These are phyloP conservation scores for Artemia franciscana DNA, from an alignment of 1,140 invertebrate genomes.

Conservation along the genomic window DNA sequence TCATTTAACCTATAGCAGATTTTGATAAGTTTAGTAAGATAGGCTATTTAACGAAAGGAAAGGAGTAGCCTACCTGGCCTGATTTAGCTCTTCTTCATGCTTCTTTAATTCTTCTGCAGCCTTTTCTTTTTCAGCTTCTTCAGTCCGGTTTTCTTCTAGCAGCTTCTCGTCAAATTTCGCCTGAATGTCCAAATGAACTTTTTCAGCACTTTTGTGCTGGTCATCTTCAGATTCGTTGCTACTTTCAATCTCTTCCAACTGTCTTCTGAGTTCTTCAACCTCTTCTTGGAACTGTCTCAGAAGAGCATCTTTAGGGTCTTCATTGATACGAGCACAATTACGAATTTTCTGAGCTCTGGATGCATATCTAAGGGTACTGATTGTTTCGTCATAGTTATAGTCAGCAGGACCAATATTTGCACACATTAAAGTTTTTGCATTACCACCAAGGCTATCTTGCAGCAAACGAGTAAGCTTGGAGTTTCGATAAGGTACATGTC, in stretches of 20 bases:
- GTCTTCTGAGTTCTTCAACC: constrained; percentile 70
- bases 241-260: constrained; percentile 39
- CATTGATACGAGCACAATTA: constrained; percentile 86
- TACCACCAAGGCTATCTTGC: constrained; percentile 84
- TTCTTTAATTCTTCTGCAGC: constrained; percentile 23
- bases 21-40: too few relatives aligned
- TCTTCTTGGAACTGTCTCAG: constrained; percentile 87
- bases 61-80: constrained; percentile 23
- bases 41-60: too few relatives aligned
- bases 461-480: constrained; percentile 76
- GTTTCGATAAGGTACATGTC: constrained; percentile 82
- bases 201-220: constrained; percentile 11
- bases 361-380: constrained; percentile 88
- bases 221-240: constrained; percentile 11
- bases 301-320: constrained; percentile 91
- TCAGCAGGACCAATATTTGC: constrained; percentile 89
- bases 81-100: constrained; percentile 27
- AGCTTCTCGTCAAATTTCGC: constrained; percentile 20
- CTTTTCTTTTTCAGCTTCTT: constrained; percentile 43
- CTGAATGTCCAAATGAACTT: constrained; percentile 2
- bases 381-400: constrained; percentile 90
- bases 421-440: constrained; percentile 88
- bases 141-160: constrained; percentile 26
- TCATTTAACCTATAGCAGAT: too few relatives aligned
- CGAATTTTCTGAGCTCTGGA: constrained; percentile 93